A percentile compares a stretch with the other conserved stretches of the same genome.
These are phyloP conservation scores for Adelphocoris suturalis DNA, from an alignment of 2,888 invertebrate genomes.

Conservation along the genomic window DNA sequence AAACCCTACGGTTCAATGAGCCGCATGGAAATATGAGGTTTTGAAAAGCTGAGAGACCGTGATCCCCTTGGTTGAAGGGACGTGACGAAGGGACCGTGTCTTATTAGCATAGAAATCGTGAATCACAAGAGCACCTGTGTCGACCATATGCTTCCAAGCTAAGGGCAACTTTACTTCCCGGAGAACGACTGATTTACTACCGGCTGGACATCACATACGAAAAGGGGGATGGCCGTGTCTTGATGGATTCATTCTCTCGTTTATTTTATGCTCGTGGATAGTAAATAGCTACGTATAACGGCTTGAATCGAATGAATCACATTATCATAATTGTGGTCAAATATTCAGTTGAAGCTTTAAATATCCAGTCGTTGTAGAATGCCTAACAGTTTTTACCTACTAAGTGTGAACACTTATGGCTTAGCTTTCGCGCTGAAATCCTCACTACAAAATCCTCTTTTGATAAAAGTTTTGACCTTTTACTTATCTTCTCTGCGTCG, in stretches of 20 bases:
- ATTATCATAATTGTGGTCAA: no score
- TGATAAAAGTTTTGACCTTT: no score
- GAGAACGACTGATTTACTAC: conserved; percentile 62
- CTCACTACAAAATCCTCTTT: no score
- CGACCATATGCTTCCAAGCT: conserved; percentile 56
- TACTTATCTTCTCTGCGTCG: no score
- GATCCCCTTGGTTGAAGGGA: conserved; percentile 40
- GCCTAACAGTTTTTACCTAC: no score
- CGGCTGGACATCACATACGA: conserved; percentile 44
- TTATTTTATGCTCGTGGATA: background rate
- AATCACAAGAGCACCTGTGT: conserved; percentile 65
- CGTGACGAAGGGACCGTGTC: conserved; percentile 63
- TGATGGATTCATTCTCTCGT: background rate
- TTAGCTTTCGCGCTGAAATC: no score
- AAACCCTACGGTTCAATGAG: background rate
- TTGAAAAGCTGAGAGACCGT: conserved; percentile 1
- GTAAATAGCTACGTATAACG: no score
- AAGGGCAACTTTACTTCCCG: conserved; percentile 39
- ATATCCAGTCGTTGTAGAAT: no score
- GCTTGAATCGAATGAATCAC: no score
- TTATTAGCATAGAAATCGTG: conserved; percentile 67
- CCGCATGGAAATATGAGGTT: background rate
- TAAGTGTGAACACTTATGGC: no score
- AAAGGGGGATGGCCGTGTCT: conserved; percentile 28
- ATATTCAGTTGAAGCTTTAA: no score